Conservation (phyloP, 2,797 vertebrate genomes). For the Argya squamiceps region DNA sequence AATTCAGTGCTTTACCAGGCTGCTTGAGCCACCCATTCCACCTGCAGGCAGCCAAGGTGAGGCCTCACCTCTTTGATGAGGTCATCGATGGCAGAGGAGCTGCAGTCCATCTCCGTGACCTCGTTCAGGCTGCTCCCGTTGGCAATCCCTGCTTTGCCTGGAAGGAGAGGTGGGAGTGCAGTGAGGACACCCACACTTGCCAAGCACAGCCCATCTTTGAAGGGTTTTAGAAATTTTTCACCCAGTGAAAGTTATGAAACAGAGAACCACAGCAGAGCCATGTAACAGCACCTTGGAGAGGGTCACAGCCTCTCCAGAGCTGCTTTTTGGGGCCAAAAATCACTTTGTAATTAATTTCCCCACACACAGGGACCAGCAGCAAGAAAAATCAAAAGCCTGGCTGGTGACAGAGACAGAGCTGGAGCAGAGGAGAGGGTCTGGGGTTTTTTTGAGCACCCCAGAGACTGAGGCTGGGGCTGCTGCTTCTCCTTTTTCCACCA, state of each 20-base stretch:
- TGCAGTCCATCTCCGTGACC: slow-evolving; percentile 84
- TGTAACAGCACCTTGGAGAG: accelerated
- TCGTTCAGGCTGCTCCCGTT: slow-evolving; percentile 72
- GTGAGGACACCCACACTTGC: neutral
- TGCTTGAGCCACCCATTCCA: accelerated
- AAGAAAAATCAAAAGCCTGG: neutral
- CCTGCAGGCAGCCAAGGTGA: too few species aligned
- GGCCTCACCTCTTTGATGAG: slow-evolving; percentile 88
- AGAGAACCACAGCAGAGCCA: neutral
- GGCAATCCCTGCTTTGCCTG: slow-evolving; percentile 79
- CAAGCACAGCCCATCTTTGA: accelerated
- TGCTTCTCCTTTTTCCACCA: slow-evolving; percentile 30
- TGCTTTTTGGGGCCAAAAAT: neutral
- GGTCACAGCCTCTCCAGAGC: neutral
- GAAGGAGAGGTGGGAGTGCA: neutral
- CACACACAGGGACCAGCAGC: accelerated
- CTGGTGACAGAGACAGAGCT: neutral
- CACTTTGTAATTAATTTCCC: neutral
- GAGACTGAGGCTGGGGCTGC: neutral
- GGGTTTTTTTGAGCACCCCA: neutral
- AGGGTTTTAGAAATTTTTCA: neutral
- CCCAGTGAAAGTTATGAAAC: neutral
- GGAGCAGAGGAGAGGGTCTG: neutral
- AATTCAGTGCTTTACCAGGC: accelerated
- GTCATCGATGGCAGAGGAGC: slow-evolving; percentile 84